phyloP scores from a whole-genome alignment of 2,888 invertebrate genomes.

The Orgyia antiqua region DNA sequence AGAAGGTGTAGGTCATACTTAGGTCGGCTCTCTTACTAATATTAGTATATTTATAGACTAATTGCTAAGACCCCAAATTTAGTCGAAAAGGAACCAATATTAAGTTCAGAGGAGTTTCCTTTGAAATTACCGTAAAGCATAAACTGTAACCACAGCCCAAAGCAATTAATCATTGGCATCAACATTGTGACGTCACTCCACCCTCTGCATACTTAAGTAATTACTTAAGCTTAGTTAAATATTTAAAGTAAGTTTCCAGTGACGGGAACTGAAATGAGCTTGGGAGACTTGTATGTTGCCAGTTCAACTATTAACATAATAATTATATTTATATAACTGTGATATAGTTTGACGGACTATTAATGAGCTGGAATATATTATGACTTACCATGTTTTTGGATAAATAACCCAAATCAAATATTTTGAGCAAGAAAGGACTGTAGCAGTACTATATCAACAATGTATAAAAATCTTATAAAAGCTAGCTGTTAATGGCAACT shows the following conservation, averaged over 20 bases:
- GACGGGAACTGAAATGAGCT: constrained; percentile 31
- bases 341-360: not conserved
- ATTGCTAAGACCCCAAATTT: too few relatives aligned
- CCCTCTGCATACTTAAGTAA: constrained; percentile 39
- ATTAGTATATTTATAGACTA: too few relatives aligned
- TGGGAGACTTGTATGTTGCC: constrained; percentile 11
- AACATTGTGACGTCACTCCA: constrained; percentile 20
- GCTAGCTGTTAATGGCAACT: too few relatives aligned
- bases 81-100: too few relatives aligned
- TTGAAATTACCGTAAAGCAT: constrained; percentile 2
- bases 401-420: too few relatives aligned
- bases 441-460: too few relatives aligned
- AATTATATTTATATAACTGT: constrained; percentile 13
- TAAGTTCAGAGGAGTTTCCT: too few relatives aligned
- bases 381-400: too few relatives aligned
- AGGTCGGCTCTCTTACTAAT: too few relatives aligned
- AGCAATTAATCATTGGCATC: constrained; percentile 32
- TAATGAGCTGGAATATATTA: not conserved
- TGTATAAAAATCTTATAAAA: too few relatives aligned
- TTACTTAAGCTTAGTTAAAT: constrained; percentile 51
- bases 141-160: constrained; percentile 1
- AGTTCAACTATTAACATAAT: constrained; percentile 15
- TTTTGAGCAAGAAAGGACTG: too few relatives aligned
- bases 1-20: too few relatives aligned
- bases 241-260: constrained; percentile 38